phyloP scores from a whole-genome alignment of 2,113 vertebrate species.

The Thalassarche chlororhynchos region DNA sequence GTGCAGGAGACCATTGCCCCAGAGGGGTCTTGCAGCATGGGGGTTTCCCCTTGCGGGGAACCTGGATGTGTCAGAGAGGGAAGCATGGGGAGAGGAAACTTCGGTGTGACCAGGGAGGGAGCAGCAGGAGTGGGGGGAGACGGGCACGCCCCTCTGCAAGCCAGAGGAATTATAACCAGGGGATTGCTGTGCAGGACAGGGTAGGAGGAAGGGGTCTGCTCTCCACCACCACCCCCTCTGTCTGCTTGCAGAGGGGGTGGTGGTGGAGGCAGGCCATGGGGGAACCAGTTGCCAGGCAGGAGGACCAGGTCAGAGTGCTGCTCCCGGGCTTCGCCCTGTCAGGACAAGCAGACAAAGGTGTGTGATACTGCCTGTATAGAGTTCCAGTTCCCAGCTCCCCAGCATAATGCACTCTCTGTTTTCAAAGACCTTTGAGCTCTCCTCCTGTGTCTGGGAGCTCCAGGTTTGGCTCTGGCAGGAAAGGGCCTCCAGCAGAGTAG shows the following conservation, averaged over 20 bases:
- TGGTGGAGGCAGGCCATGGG: background rate
- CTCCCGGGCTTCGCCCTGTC: background rate
- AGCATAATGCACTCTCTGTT: constrained; percentile 14
- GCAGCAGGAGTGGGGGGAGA: background rate
- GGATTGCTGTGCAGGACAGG: background rate
- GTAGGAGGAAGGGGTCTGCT: background rate
- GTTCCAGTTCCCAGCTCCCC: background rate
- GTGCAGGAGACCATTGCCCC: background rate
- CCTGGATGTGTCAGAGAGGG: background rate
- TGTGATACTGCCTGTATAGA: background rate
- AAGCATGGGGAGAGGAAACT: background rate
- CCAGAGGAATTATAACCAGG: background rate
- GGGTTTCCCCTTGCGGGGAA: background rate
- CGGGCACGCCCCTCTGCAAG: background rate
- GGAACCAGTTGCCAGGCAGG: background rate
- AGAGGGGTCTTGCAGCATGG: background rate
- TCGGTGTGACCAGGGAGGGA: background rate
- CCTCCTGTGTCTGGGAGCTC: background rate
- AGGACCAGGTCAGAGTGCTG: background rate
- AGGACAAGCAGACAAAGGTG: background rate
- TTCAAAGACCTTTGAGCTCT: constrained; percentile 14
- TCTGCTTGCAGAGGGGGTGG: background rate
- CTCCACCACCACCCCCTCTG: too few relatives aligned
- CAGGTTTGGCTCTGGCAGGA: constrained; percentile 35
- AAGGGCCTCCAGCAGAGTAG: constrained; percentile 42